Base-by-base conservation (phyloP, 2,888 invertebrate genomes). In the Byasa hedistus region DNA sequence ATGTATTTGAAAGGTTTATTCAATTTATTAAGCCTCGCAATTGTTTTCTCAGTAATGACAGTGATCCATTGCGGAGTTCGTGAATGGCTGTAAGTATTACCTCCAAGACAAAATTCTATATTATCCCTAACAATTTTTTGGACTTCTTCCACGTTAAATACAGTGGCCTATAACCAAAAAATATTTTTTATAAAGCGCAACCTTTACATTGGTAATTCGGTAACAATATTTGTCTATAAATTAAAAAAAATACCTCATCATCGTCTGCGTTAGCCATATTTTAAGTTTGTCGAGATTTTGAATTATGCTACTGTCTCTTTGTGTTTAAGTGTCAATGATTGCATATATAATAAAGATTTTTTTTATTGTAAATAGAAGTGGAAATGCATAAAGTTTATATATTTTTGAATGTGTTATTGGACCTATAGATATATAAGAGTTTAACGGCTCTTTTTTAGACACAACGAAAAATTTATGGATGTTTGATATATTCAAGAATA, bases 1-100 rank as follows among this genome's bases (percentile, higher is more conserved):
- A 91, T 86, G 81, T 96, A 97, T 87, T 97, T 97, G 84, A 95
- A 97, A 44, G 96, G 95, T 79, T 96, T 96, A 77, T 95, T 95
- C 64, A 96, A 85, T 80, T 96, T 96, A 75, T 94, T 95, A 15
- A 97, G 87, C 69, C 94, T 93, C 61, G 93, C 88, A 59, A 97
- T 85, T 65, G 95, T 95, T 76, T 95, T 94, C 78, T 96, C 96
- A 0, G 96, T 96, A 56, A 96, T 95, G 57, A 93, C 89, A 36
- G 94, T 93, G 70, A 96, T 96, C 96, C 96, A 96, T 61, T 85
- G 84, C 7, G 89, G 85, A 7, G 79, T 66, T 57, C 88, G 77
- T 1, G 89, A 79, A 73, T 91, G 89, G 69, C 91, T 91, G 80
- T 96, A 97, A 0, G 92, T 85, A 78, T 94, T 95, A 21, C 95